A percentile compares a stretch with the other conserved stretches of the same genome.
Conservation (phyloP, 1,140 invertebrate genomes). For the Nilaparvata lugens region DNA sequence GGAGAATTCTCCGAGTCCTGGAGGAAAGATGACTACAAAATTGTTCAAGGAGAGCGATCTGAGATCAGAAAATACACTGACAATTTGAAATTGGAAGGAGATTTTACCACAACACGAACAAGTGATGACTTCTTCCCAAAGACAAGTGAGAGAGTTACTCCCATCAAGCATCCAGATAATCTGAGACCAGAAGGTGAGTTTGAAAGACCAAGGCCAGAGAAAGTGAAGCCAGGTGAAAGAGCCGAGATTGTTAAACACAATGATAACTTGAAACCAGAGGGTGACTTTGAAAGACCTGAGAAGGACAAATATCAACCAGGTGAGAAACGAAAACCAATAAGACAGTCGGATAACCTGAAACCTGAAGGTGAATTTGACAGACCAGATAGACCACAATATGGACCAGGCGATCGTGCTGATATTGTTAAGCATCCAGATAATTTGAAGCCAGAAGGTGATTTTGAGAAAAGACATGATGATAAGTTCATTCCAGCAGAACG, state of each 20-base stretch:
- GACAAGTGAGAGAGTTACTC: constrained; percentile 27
- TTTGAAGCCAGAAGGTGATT: constrained; percentile 35
- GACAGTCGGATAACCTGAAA: constrained; percentile 21
- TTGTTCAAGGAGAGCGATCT: constrained; percentile 33
- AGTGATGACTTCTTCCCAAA: constrained; percentile 15
- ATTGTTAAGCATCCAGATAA: constrained; percentile 33
- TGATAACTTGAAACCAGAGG: constrained; percentile 48
- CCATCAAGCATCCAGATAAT: constrained; percentile 41
- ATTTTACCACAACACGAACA: constrained; percentile 43
- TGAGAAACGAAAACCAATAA: constrained; percentile 36
- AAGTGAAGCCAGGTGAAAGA: constrained; percentile 28
- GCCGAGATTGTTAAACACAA: constrained; percentile 26
- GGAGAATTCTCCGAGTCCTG: constrained; percentile 36
- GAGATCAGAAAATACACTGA: constrained; percentile 37
- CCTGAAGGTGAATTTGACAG: constrained; percentile 48
- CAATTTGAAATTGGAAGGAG: constrained; percentile 52
- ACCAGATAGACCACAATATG: constrained; percentile 36
- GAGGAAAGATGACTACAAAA: constrained; percentile 13
- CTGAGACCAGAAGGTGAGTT: constrained; percentile 45
- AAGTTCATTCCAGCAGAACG: constrained; percentile 30
- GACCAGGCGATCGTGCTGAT: constrained; percentile 31
- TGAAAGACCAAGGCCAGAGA: constrained; percentile 34
- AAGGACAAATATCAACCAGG: constrained; percentile 30
- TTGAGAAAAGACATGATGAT: constrained; percentile 29
- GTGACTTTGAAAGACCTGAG: constrained; percentile 34